Evolutionary conservation across 2,113 vertebrate genomes (phyloP).

Genomic region (Ascaphus truei): DNA sequence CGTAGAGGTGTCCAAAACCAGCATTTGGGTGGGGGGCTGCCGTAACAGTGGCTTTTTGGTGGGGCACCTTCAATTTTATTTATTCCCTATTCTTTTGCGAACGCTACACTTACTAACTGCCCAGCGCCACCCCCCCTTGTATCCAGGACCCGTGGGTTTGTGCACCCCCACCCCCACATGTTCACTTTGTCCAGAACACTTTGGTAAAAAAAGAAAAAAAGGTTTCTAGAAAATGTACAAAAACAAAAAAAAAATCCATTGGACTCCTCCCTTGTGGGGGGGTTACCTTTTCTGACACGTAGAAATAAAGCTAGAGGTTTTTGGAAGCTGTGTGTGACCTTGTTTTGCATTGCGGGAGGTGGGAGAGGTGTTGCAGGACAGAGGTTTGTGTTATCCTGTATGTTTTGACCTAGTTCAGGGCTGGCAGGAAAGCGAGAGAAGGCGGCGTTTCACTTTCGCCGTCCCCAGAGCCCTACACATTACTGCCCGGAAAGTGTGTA

Average conservation of each 20-base stretch:
- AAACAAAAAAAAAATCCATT: background rate
- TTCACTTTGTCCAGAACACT: constrained; percentile 22
- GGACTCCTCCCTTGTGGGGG: background rate
- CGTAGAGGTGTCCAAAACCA: background rate
- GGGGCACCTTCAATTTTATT: constrained; percentile 13
- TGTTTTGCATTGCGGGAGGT: too few relatives aligned
- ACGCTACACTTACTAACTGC: constrained; percentile 25
- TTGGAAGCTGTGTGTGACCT: constrained; percentile 2
- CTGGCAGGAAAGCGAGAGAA: too few relatives aligned
- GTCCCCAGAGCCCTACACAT: too few relatives aligned
- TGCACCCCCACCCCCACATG: background rate
- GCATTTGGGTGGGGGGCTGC: background rate
- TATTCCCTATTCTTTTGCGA: constrained; percentile 23
- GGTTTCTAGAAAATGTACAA: constrained; percentile 8
- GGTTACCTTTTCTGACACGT: constrained; percentile 28
- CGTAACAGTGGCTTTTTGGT: background rate
- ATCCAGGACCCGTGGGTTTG: background rate
- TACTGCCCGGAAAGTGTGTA: too few relatives aligned
- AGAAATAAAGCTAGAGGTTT: constrained; percentile 27
- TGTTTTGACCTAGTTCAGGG: too few relatives aligned
- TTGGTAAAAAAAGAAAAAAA: constrained; percentile 8
- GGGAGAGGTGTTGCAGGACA: too few relatives aligned
- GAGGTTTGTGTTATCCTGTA: too few relatives aligned
- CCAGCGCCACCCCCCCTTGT: background rate
- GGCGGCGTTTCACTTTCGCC: too few relatives aligned